phyloP scores from a whole-genome alignment of 2,888 invertebrate genomes.

The Pilophorus perplexus region DNA sequence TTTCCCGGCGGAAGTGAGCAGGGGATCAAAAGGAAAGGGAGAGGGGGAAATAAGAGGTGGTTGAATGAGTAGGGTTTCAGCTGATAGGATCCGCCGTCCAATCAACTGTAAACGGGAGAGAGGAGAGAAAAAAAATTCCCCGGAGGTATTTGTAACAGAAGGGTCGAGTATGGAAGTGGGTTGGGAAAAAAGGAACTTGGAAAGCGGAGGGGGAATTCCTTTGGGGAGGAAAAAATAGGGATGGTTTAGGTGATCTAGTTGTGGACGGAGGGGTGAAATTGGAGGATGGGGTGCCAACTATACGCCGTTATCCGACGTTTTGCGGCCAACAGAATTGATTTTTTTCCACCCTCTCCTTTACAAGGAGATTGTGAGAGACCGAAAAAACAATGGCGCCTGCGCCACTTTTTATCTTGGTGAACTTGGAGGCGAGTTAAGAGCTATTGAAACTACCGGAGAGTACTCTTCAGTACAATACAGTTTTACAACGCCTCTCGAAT shows the following conservation, averaged over 20 bases:
- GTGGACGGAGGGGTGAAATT: slow-evolving; percentile 15
- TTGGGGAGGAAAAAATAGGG: neutral
- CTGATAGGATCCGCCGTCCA: neutral
- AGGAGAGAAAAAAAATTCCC: too few relatives aligned
- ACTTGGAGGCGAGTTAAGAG: neutral
- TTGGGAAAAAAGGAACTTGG: neutral
- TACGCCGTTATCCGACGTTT: slow-evolving; percentile 13
- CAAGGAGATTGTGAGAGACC: slow-evolving; percentile 18
- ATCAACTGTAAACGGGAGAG: slow-evolving; percentile 4
- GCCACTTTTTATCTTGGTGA: slow-evolving; percentile 19
- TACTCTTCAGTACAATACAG: too few relatives aligned
- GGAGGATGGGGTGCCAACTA: slow-evolving; percentile 15
- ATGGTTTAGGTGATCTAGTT: slow-evolving; percentile 1
- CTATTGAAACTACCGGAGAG: too few relatives aligned
- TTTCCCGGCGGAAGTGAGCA: too few relatives aligned
- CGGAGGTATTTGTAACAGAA: neutral
- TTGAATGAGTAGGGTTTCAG: slow-evolving; percentile 2
- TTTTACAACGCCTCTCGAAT: too few relatives aligned
- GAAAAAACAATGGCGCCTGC: slow-evolving; percentile 41
- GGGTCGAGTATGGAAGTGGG: neutral
- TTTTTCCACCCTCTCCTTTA: neutral
- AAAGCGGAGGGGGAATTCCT: neutral
- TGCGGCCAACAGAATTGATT: slow-evolving; percentile 37
- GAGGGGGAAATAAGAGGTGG: neutral
- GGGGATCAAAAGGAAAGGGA: too few relatives aligned